Evolutionary conservation across 2,113 vertebrate genomes (phyloP).

Genomic region (Percina caprodes): DNA sequence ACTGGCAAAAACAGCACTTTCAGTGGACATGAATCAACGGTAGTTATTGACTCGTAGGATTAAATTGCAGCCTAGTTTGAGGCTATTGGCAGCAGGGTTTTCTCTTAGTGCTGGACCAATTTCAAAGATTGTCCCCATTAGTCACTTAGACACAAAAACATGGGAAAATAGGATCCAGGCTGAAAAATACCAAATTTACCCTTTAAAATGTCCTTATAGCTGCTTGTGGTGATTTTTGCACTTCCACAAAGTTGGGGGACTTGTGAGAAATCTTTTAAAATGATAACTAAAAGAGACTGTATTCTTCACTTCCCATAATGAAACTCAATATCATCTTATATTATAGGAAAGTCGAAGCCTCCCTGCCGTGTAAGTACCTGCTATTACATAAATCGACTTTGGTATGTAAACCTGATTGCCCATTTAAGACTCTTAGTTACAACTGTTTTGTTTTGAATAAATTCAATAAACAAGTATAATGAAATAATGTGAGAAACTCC

Average conservation of each 20-base stretch:
- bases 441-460: slow-evolving; percentile 13
- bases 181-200: too few species aligned
- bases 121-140: too few species aligned
- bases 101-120: too few species aligned
- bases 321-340: not conserved
- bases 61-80: too few species aligned
- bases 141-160: too few species aligned
- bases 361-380: not conserved
- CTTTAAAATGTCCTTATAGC: too few species aligned
- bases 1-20: too few species aligned
- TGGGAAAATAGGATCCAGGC: too few species aligned
- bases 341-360: not conserved
- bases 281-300: not conserved
- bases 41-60: too few species aligned
- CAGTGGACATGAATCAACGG: too few species aligned
- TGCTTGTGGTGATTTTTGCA: too few species aligned
- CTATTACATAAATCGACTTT: not conserved
- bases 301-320: not conserved
- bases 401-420: not conserved
- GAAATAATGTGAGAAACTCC: not conserved
- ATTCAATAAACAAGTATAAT: slow-evolving; percentile 7
- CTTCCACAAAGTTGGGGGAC: not conserved
- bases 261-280: not conserved
- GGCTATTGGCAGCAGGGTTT: too few species aligned
- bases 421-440: slow-evolving; percentile 1